Evolutionary conservation across 2,113 vertebrate genomes (phyloP), one percentile per base, ranked within the genome.

Genomic region (Amblyornis subalaris): DNA sequence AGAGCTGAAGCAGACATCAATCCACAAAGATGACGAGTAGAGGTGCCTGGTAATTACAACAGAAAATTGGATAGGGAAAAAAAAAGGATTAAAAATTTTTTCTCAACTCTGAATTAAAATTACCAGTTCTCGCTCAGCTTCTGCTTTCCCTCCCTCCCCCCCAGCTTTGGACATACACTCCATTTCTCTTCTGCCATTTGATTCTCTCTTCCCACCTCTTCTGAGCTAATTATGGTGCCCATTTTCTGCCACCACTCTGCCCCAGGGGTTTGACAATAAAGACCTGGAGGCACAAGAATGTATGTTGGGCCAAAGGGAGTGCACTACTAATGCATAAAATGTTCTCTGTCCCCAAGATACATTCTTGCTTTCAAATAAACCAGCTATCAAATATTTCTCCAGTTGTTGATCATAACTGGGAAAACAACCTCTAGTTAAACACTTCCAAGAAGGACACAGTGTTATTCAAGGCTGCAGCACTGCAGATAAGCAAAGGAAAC

Each of bases 401-500:
- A 76, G 24, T 36, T 45, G 66, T 4, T 73, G 7, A 81, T 71
- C 9, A 4, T 76, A 72, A 54, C 2, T 70, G 54, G 85, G 58
- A 76, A 88, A 91, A 62, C 53, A 93, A 73, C 33, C 53, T 61
- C 71, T 45, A 51, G 65, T 53, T 74, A 69, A 55, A 81, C 31
- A 57, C 57, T 48, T 78, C n/a, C 28, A 73, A 62, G 58, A 88
- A 92, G 45, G 66, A 88, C 29, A 82, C 0, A 0, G 40, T 19
- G 6, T 61, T 90, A 88, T 26, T 65, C 25, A 69, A 86, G 58
- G 84, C 77, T 85, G 77, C 77, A 92, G 67, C 33, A 33, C 0
- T 69, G 38, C 70, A 81, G 84, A 75, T 79, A 82, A 93, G 80
- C 65, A 84, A 78, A 86, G 53, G 55, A 82, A 94, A 92, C 58